Conservation (phyloP, 2,888 invertebrate genomes). For the Macrophya annulata region DNA sequence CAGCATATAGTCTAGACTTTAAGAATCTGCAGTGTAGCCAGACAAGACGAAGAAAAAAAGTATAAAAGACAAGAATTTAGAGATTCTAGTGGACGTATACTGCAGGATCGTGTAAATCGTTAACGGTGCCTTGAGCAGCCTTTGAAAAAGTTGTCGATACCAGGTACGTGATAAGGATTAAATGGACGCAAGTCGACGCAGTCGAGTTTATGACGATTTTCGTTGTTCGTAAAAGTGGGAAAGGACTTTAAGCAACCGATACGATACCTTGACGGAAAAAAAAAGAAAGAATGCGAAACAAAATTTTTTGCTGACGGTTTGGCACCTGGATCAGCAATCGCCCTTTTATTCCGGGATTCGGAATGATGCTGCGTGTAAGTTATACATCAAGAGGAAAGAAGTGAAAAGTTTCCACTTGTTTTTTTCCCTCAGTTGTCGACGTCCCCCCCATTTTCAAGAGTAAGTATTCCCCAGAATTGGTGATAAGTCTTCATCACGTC, state of each 20-base stretch:
- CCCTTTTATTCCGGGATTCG: not conserved
- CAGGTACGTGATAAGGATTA: not conserved
- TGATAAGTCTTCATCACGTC: slow-evolving; percentile 27
- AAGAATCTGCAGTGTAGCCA: slow-evolving; percentile 7
- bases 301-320: slow-evolving; percentile 6
- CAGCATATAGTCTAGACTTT: slow-evolving; percentile 7
- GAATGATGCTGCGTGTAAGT: slow-evolving; percentile 11
- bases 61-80: slow-evolving; percentile 2
- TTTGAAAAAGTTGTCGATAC: not conserved
- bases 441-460: not conserved
- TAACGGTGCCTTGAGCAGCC: not conserved
- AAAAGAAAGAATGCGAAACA: not conserved
- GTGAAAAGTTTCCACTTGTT: slow-evolving; percentile 1
- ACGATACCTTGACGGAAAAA: not conserved
- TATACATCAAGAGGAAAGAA: not conserved
- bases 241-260: not conserved
- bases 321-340: not conserved
- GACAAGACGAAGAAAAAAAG: not conserved
- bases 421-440: not conserved
- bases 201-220: not conserved
- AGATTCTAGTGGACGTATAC: not conserved
- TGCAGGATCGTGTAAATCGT: slow-evolving; percentile 9
- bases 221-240: not conserved
- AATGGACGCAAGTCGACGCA: not conserved
- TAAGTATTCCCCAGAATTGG: not conserved